Base-by-base conservation (phyloP, 2,888 invertebrate species). In the Melikaiella ostensackeni region DNA sequence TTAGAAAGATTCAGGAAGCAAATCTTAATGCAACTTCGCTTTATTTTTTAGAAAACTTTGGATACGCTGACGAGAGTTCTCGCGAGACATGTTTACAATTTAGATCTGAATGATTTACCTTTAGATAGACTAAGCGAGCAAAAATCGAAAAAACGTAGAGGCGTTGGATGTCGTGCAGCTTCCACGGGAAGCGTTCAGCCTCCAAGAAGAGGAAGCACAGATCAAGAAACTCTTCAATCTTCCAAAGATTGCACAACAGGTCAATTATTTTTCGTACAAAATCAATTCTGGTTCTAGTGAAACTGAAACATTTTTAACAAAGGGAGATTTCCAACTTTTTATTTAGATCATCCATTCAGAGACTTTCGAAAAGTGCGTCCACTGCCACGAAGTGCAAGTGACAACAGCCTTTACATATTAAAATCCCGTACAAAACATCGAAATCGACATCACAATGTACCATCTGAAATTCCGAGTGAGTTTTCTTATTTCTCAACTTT, bases 41-140 rank as follows among this genome's bases (percentile, higher is more conserved):
- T 77, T 74, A 64, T 7, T 78, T 89, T 89, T 0, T 85, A 97
- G 95, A 98, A 98, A 95, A 98, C 98, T n/a, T 95, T 99, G 95
- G 98, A 98, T 89, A 99, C 98, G 0, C 91, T 99, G 83, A 99
- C 99, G 0, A 94, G 98, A 81, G 98, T 99, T 55, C 93, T 99
- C 78, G 98, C 98, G 0, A 94, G 98, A 24, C 98, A 99, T 91
- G 98, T 99, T 30, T 99, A 99, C 90, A 96, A 96, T 84, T 93
- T 99, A 82, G 99, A 99, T 92, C 92, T 99, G 83, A 95, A 96
- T 73, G 98, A 98, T 92, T 92, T 97, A 75, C 97, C 96, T 3
- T 90, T 97, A 80, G 97, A 97, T 86, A 93, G 96, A 50, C 92
- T 97, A 66, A 95, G 95, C 63, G 96, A 96, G 87, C 96, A 95